These are phyloP conservation scores for Oreochromis niloticus DNA, from an alignment of 2,113 vertebrate genomes.

Conservation along the genomic window DNA sequence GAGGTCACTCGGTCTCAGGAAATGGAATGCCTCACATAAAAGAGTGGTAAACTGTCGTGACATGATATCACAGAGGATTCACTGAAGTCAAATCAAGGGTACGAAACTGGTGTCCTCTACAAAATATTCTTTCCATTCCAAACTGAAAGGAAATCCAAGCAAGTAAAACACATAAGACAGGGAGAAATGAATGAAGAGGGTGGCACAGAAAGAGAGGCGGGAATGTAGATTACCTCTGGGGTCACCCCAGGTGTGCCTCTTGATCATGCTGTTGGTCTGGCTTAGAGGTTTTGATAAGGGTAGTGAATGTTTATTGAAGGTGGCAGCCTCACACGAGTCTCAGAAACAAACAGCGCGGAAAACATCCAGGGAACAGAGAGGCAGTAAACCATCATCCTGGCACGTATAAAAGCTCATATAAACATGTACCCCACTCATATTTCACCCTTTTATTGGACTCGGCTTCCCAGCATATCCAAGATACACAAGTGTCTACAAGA, in stretches of 20 bases:
- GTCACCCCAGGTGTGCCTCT: constrained; percentile 62
- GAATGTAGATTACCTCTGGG: constrained; percentile 44
- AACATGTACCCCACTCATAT: constrained; percentile 54
- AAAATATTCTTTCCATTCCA: neutral
- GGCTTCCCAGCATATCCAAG: constrained; percentile 11
- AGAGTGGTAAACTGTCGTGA: constrained; percentile 3
- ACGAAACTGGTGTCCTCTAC: neutral
- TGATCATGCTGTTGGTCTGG: constrained; percentile 45
- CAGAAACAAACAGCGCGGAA: constrained; percentile 33
- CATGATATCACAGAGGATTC: neutral
- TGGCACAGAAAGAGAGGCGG: neutral
- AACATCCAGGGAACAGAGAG: constrained; percentile 39
- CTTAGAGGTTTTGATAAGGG: constrained; percentile 44
- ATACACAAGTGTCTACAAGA: constrained; percentile 43
- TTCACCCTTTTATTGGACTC: constrained; percentile 47
- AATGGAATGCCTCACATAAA: constrained; percentile 26
- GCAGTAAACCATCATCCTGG: constrained; percentile 45
- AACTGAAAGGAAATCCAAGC: constrained; percentile 5
- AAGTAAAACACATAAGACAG: constrained; percentile 15
- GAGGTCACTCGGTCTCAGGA: constrained; percentile 16
- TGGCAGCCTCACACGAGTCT: constrained; percentile 38
- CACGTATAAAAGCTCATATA: constrained; percentile 39
- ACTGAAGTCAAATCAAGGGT: neutral
- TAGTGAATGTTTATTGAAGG: constrained; percentile 58
- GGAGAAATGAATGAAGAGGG: constrained; percentile 27